Conservation (phyloP, 2,888 invertebrate genomes). For the Automeris io region DNA sequence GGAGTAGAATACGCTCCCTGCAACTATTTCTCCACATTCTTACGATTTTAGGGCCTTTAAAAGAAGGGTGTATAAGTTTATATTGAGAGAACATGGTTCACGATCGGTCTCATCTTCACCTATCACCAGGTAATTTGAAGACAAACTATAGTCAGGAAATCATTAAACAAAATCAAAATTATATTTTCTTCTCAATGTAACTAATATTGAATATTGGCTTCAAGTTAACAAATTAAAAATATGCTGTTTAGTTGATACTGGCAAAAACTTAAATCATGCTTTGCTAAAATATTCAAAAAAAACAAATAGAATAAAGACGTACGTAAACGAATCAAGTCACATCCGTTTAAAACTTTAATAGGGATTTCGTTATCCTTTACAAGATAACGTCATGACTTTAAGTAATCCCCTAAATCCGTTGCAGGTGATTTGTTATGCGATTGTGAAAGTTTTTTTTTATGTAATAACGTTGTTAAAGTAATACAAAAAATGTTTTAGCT, state of each 20-base stretch:
- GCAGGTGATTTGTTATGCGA: constrained; percentile 36
- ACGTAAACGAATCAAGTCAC: neutral
- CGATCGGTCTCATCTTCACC: too few relatives aligned
- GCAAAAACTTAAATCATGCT: neutral
- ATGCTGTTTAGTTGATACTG: neutral
- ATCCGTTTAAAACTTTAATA: neutral
- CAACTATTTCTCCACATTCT: too few relatives aligned
- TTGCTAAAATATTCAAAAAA: neutral
- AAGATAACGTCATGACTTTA: neutral
- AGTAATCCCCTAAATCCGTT: constrained; percentile 19
- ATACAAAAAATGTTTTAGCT: too few relatives aligned
- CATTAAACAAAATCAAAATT: too few relatives aligned
- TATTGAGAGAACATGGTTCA: too few relatives aligned
- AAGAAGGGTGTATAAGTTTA: too few relatives aligned
- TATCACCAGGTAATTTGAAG: too few relatives aligned
- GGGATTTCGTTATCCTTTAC: neutral
- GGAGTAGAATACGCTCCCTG: too few relatives aligned
- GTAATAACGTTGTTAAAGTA: constrained; percentile 11
- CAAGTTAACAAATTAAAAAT: too few relatives aligned
- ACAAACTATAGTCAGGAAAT: too few relatives aligned
- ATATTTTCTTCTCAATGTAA: neutral
- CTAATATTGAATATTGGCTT: neutral
- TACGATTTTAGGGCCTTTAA: too few relatives aligned
- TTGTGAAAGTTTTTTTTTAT: constrained; percentile 21
- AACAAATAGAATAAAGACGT: neutral